phyloP scores from a whole-genome alignment of 1,140 invertebrate genomes.

The Sitophilus oryzae region DNA sequence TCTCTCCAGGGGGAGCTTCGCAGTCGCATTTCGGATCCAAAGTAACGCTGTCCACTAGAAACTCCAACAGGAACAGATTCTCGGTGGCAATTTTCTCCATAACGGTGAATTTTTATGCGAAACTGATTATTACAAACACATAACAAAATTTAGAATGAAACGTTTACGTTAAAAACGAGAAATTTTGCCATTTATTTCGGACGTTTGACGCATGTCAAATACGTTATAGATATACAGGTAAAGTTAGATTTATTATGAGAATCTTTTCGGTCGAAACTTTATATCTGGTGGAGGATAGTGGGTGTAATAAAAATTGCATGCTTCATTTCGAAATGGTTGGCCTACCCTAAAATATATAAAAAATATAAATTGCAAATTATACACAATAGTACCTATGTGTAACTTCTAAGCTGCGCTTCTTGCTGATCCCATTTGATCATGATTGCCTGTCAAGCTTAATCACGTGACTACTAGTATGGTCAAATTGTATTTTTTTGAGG shows the following conservation, averaged over 20 bases:
- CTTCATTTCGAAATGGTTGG: conserved; percentile 47
- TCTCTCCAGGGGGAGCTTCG: conserved; percentile 33
- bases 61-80: conserved; percentile 52
- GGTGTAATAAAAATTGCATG: conserved; percentile 49
- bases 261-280: conserved; percentile 26
- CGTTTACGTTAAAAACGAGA: conserved; percentile 8
- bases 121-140: conserved; percentile 13
- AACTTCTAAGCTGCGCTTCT: no score
- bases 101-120: conserved; percentile 31
- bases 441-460: no score
- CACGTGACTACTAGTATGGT: no score
- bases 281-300: conserved; percentile 45
- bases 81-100: conserved; percentile 48
- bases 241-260: conserved; percentile 12
- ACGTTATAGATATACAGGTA: no score
- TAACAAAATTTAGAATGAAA: background rate
- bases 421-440: no score
- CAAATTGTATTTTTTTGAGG: no score
- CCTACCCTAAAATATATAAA: conserved; percentile 48
- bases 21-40: conserved; percentile 37
- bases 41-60: conserved; percentile 50
- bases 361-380: no score
- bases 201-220: no score
- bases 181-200: no score
- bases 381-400: no score